Conservation (phyloP, 2,113 vertebrate species). For the Balaeniceps rex region DNA sequence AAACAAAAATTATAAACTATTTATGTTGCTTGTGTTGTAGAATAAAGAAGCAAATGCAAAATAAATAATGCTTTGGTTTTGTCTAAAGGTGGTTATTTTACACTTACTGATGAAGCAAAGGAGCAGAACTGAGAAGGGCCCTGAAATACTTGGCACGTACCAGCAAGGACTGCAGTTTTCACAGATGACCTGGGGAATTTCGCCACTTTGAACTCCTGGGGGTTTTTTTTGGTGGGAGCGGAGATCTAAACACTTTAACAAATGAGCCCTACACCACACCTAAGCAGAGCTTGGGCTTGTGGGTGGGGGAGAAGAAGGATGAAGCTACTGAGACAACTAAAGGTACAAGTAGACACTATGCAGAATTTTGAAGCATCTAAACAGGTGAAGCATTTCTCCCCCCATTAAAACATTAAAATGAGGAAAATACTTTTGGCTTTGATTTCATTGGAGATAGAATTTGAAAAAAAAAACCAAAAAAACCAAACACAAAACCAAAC, state of each 20-base stretch:
- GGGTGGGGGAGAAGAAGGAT: not conserved
- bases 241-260: not conserved
- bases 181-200: not conserved
- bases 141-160: not conserved
- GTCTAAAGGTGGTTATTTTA: not conserved
- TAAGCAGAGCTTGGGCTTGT: not conserved
- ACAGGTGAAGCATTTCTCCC: not conserved
- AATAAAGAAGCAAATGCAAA: conserved; percentile 80
- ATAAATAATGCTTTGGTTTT: not conserved
- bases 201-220: not conserved
- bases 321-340: not conserved
- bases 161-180: not conserved
- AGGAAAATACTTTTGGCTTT: not conserved
- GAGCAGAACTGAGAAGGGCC: not conserved
- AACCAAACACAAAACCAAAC: not conserved
- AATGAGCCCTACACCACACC: not conserved
- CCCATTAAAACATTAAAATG: not conserved
- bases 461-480: not conserved
- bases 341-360: not conserved
- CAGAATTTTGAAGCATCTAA: not conserved
- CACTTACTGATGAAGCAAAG: not conserved
- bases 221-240: not conserved
- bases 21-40: conserved; percentile 85
- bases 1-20: conserved; percentile 69
- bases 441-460: not conserved